phyloP scores from a whole-genome alignment of 2,113 vertebrate species.

The Todiramphus chloris region DNA sequence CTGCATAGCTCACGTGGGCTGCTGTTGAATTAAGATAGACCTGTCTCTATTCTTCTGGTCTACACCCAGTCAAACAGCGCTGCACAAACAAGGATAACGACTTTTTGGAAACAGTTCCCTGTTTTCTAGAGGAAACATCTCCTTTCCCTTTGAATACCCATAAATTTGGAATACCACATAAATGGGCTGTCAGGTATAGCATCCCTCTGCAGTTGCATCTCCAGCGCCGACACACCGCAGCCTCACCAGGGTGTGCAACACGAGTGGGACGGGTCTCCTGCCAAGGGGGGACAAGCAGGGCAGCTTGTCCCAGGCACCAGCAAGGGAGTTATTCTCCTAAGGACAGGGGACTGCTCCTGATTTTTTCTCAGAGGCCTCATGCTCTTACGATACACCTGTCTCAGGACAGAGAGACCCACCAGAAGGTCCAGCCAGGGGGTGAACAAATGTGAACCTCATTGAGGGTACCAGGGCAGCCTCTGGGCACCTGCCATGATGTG shows the following conservation, averaged over 20 bases:
- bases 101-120: neutral
- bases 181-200: neutral
- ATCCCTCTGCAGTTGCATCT: neutral
- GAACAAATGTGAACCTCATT: neutral
- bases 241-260: fast-evolving
- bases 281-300: neutral
- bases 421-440: neutral
- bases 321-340: neutral
- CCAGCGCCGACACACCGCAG: fast-evolving
- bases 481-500: fast-evolving
- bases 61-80: neutral
- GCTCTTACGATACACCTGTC: neutral
- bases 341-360: neutral
- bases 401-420: fast-evolving
- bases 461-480: neutral
- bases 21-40: neutral
- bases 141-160: neutral
- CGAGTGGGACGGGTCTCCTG: neutral
- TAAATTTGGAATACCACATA: neutral
- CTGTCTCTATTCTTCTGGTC: neutral
- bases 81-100: neutral
- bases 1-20: neutral
- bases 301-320: neutral
- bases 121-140: neutral
- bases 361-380: neutral